phyloP scores from a whole-genome alignment of 2,888 invertebrate species.

The Drosophila putrida region DNA sequence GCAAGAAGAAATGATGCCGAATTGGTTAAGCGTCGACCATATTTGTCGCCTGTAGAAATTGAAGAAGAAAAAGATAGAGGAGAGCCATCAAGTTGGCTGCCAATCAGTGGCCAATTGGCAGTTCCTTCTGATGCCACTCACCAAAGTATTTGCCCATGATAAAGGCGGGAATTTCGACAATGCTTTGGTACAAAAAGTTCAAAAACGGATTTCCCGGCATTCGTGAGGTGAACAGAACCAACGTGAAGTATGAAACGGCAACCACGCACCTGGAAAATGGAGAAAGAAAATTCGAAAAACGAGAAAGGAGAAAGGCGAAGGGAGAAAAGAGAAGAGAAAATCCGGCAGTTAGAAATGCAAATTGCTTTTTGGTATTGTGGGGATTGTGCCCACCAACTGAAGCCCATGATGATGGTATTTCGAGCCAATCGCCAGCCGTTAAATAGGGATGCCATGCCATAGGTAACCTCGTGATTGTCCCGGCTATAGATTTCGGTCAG shows the following conservation, averaged over 20 bases:
- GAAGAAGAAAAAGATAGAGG: background rate
- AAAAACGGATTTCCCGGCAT: conserved; percentile 89
- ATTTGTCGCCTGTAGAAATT: conserved; percentile 84
- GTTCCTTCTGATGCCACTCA: conserved; percentile 63
- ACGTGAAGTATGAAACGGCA: conserved; percentile 86
- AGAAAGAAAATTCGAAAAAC: background rate
- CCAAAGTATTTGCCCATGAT: conserved; percentile 86
- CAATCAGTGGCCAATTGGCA: conserved; percentile 52
- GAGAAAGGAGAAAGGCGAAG: background rate
- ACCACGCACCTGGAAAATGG: conserved; percentile 85
- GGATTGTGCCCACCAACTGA: conserved; percentile 86
- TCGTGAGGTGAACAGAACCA: conserved; percentile 87
- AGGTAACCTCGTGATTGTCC: conserved; percentile 84
- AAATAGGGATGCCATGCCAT: conserved; percentile 87
- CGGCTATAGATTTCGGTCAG: conserved; percentile 85
- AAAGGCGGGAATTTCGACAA: conserved; percentile 89
- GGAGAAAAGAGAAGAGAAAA: conserved; percentile 29
- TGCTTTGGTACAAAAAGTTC: conserved; percentile 88
- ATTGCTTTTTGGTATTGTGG: conserved; percentile 55
- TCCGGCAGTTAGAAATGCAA: conserved; percentile 69
- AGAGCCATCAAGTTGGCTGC: conserved; percentile 28
- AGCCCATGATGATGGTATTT: conserved; percentile 87
- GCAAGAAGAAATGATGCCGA: conserved; percentile 85
- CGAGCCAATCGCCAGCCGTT: conserved; percentile 87
- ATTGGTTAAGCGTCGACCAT: conserved; percentile 87